phyloP scores from a whole-genome alignment of 2,113 vertebrate genomes.

The Puffinus mauretanicus region DNA sequence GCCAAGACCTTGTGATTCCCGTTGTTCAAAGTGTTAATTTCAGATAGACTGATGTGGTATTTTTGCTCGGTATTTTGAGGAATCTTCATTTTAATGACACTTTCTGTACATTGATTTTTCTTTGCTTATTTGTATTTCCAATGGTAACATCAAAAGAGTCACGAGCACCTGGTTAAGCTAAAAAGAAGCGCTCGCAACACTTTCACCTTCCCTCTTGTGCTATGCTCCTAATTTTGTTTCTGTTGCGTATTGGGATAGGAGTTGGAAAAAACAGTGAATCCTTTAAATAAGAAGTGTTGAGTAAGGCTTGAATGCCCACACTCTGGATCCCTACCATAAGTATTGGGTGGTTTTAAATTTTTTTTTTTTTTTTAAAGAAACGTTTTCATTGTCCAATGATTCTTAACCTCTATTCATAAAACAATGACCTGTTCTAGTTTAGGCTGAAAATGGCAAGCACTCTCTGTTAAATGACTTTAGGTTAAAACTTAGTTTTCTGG shows the following conservation, averaged over 20 bases:
- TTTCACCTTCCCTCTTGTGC: not conserved
- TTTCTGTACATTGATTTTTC: not conserved
- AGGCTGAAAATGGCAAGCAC: not conserved
- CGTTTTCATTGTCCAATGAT: not conserved
- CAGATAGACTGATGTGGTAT: not conserved
- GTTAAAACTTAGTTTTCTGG: not conserved
- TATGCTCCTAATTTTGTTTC: not conserved
- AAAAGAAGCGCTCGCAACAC: rapidly evolving
- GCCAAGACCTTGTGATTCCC: not conserved
- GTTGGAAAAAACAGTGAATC: not conserved
- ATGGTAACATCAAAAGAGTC: not conserved
- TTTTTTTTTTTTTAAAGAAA: not conserved
- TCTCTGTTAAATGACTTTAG: not conserved
- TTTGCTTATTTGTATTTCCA: not conserved
- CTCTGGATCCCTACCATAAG: not conserved
- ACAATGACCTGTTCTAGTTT: not conserved
- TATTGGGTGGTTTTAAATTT: not conserved
- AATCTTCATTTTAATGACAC: not conserved
- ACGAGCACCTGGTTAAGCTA: not conserved
- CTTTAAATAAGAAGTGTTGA: not conserved
- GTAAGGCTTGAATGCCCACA: not conserved
- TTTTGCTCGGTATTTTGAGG: not conserved
- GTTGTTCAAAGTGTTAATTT: not conserved
- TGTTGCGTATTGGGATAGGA: not conserved
- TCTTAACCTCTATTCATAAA: not conserved